Percentiles rank a stretch among this genome's conserved stretches.
Conservation (phyloP, 2,888 invertebrate genomes). For the Leptinotarsa peninsularis region DNA sequence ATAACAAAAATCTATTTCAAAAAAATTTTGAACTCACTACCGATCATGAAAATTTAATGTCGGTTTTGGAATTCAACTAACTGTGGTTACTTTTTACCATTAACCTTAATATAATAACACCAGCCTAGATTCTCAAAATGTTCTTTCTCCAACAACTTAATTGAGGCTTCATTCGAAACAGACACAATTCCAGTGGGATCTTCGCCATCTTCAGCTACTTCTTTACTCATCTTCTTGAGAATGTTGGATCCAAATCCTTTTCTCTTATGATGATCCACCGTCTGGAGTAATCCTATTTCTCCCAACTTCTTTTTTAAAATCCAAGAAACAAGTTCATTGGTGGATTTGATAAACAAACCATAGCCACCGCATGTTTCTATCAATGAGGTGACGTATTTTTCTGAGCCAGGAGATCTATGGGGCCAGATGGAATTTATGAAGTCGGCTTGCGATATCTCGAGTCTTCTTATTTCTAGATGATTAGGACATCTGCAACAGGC, state of each 20-base stretch:
- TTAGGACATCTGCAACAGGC: constrained; percentile 1
- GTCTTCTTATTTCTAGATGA: neutral
- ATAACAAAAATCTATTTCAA: no score
- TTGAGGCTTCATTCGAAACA: neutral
- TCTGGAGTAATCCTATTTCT: neutral
- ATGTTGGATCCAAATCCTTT: neutral
- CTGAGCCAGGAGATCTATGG: neutral
- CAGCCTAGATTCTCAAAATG: neutral
- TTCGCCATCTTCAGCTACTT: constrained; percentile 1
- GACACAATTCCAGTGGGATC: neutral
- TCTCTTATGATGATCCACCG: neutral
- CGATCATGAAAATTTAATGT: no score
- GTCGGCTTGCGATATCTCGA: neutral
- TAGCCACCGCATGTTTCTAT: neutral
- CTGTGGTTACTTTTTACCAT: neutral
- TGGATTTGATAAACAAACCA: neutral
- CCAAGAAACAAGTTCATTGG: neutral
- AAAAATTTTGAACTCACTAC: no score
- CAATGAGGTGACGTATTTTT: neutral
- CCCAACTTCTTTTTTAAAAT: neutral
- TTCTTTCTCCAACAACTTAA: neutral
- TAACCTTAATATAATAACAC: neutral
- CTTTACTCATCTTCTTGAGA: neutral
- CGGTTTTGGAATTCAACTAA: neutral
- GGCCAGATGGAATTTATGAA: neutral